phyloP scores from a whole-genome alignment of 2,113 vertebrate genomes.

The Cinclus mexicanus region DNA sequence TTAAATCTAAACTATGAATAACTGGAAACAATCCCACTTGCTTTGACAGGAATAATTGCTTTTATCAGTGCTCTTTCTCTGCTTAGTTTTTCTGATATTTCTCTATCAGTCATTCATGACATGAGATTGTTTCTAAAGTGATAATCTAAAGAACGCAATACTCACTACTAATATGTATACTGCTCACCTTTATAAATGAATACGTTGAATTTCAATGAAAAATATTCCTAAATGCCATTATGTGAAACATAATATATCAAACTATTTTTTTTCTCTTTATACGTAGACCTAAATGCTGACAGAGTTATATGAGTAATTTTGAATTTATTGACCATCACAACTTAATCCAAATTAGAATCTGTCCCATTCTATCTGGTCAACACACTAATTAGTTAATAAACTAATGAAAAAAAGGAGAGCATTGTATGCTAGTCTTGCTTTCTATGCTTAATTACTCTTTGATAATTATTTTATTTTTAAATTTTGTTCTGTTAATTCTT shows the following conservation, averaged over 20 bases:
- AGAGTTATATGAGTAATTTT: not conserved
- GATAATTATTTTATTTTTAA: not conserved
- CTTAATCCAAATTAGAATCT: not conserved
- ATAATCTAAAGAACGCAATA: not conserved
- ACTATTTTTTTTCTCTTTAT: not conserved
- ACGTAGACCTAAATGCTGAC: not conserved
- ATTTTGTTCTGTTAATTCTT: not conserved
- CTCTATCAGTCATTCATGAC: not conserved
- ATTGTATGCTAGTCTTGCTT: not conserved
- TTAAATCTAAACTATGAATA: constrained; percentile 4
- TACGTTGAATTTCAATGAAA: not conserved
- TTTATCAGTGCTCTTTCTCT: constrained; percentile 9
- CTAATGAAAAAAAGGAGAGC: not conserved
- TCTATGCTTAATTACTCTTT: not conserved
- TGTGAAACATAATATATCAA: not conserved
- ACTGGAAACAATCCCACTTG: constrained; percentile 14
- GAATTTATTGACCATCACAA: not conserved
- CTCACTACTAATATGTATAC: not conserved
- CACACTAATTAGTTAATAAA: not conserved
- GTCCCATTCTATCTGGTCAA: not conserved
- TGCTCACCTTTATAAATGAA: not conserved
- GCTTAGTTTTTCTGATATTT: not conserved
- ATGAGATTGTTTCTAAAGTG: not conserved
- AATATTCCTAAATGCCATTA: not conserved
- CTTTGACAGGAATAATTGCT: constrained; percentile 19